Percentiles rank a stretch among this genome's conserved stretches.
Evolutionary conservation across 2,113 vertebrate species (phyloP).

Genomic region (Plectropomus leopardus): DNA sequence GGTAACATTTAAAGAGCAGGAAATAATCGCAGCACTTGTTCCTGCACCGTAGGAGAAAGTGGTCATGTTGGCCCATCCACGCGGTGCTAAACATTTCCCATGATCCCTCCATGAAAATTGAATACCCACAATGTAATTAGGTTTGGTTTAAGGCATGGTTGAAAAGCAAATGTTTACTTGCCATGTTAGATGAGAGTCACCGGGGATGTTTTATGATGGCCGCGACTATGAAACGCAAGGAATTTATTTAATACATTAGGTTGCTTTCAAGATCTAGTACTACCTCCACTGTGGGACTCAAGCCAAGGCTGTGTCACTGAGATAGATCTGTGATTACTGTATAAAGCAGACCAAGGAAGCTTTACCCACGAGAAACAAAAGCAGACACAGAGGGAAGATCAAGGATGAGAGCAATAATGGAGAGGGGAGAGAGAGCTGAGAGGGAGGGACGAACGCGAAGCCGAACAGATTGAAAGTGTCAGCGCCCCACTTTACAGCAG

Average conservation of each 20-base stretch:
- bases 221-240: background rate
- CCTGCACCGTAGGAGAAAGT: slow-evolving; percentile 33
- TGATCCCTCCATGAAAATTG: slow-evolving; percentile 39
- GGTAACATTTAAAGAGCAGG: slow-evolving; percentile 3
- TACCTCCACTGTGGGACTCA: slow-evolving; percentile 18
- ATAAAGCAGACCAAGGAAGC: slow-evolving; percentile 45
- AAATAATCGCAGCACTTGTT: slow-evolving; percentile 34
- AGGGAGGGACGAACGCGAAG: slow-evolving; percentile 50
- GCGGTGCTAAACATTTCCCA: slow-evolving; percentile 49
- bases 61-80: slow-evolving; percentile 38
- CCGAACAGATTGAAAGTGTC: slow-evolving; percentile 79
- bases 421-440: slow-evolving; percentile 30
- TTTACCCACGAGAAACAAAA: slow-evolving; percentile 61
- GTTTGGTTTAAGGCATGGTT: slow-evolving; percentile 10
- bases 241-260: slow-evolving; percentile 35
- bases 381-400: slow-evolving; percentile 55
- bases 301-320: slow-evolving; percentile 49
- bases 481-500: slow-evolving; percentile 75
- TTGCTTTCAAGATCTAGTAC: slow-evolving; percentile 43
- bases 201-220: slow-evolving; percentile 6
- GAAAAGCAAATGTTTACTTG: slow-evolving; percentile 46
- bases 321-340: slow-evolving; percentile 60
- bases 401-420: slow-evolving; percentile 64
- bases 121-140: slow-evolving; percentile 52
- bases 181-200: slow-evolving; percentile 30